Evolutionary conservation across 2,888 invertebrate species (phyloP), one percentile per base, ranked within the genome.

Genomic region (Leptarthrus brevirostris): DNA sequence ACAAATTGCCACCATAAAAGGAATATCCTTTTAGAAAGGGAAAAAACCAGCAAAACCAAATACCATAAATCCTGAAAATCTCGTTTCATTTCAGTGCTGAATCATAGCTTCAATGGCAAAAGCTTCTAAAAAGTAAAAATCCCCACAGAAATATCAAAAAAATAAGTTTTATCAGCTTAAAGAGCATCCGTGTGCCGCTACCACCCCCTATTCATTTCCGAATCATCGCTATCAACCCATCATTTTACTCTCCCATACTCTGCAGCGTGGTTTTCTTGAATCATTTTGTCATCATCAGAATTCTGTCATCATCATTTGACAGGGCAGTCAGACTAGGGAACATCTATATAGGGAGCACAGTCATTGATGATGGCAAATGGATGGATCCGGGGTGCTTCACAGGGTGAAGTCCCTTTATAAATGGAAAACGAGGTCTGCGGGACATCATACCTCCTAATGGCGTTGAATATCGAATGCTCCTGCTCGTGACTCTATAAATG

Each of bases 251-350:
- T 12, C 36, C 47, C 47, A 40, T 40, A 40, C 40, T 3, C 64
- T 16, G n/a, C 12, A 61, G 8, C 34, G 47, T 24, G 47, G 26
- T 47, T 66, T 66, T 24, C 47, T 66, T 47, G 64, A 66, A 47
- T 47, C 44, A 66, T 66, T 66, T 47, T 47, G 26, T 47, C 64
- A 47, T 66, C 64, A 66, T 44, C 44, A 26, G 64, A 22, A 36
- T 58, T 47, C 47, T 66, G 47, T 66, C 64, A 66, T 66, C 64
- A 66, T 66, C 64, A 66, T 66, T 66, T 47, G 64, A 66, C 64
- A 47, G 44, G 47, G 16, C 47, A 26, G 47, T 47, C 47, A 34
- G 5, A 47, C 22, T 14, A 14, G 22, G 34, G 16, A 58, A 34
- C 36, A 58, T 58, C 58, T 58, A 34, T 34, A 30, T 58, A 36